phyloP scores from a whole-genome alignment of 2,888 invertebrate species.

The Venustoraphidia nigricollis region DNA sequence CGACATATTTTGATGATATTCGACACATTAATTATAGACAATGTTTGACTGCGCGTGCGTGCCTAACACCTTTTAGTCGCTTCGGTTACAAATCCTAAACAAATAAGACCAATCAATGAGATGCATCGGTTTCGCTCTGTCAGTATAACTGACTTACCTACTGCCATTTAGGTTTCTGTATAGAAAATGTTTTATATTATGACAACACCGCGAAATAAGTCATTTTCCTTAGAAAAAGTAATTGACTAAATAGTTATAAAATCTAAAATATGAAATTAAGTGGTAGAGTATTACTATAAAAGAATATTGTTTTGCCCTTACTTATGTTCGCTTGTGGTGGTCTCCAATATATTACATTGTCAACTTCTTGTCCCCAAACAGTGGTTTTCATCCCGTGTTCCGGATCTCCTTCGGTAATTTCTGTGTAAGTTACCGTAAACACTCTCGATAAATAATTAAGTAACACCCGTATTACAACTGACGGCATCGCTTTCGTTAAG shows the following conservation, averaged over 20 bases:
- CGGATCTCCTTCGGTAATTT: conserved; percentile 30
- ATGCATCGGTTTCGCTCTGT: no score
- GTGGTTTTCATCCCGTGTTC: conserved; percentile 31
- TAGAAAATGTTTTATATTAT: no score
- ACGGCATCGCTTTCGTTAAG: conserved; percentile 46
- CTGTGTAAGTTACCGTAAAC: conserved; percentile 50
- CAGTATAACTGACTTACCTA: no score
- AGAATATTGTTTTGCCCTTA: conserved; percentile 24
- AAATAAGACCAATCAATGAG: no score
- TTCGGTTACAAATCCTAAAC: no score
- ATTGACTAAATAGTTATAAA: background rate
- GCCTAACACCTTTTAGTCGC: no score
- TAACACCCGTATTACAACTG: conserved; percentile 34
- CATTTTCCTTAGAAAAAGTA: no score
- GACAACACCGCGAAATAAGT: no score
- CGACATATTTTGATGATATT: no score
- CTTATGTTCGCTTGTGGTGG: conserved; percentile 65
- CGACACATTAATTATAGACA: no score
- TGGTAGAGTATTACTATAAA: background rate
- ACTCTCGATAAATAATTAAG: conserved; percentile 49
- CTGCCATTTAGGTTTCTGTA: no score
- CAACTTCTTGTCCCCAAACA: conserved; percentile 48
- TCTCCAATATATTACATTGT: conserved; percentile 50
- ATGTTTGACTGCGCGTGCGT: no score
- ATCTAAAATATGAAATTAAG: background rate